Percentiles rank a stretch among this genome's conserved stretches.
Evolutionary conservation across 2,797 vertebrate species (phyloP).

Genomic region (Trachops cirrhosus): DNA sequence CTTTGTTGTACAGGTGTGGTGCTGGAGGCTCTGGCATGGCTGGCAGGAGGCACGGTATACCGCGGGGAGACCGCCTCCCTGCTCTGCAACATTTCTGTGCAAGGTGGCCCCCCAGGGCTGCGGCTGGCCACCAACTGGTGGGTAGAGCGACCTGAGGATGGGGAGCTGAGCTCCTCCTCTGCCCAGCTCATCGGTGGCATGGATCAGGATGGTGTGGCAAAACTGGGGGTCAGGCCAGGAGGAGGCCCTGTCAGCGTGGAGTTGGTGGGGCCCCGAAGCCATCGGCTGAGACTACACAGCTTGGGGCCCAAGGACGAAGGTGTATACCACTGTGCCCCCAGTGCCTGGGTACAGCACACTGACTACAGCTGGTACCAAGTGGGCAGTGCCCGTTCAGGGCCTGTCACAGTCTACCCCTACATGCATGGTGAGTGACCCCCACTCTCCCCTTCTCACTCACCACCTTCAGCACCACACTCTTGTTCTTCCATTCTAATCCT

Average conservation of each 20-base stretch:
- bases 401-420: conserved; percentile 89
- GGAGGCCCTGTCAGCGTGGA: conserved; percentile 87
- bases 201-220: conserved; percentile 85
- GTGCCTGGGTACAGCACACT: conserved; percentile 87
- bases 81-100: conserved; percentile 88
- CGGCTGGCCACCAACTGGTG: conserved; percentile 88
- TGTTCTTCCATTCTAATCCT: neutral
- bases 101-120: conserved; percentile 81
- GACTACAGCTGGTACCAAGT: conserved; percentile 91
- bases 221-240: conserved; percentile 78
- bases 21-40: conserved; percentile 81
- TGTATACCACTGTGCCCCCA: conserved; percentile 77
- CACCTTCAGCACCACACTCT: too few species aligned
- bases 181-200: conserved; percentile 81
- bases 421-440: conserved; percentile 82
- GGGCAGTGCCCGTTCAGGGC: conserved; percentile 82
- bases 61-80: conserved; percentile 87
- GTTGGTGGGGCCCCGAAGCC: conserved; percentile 71
- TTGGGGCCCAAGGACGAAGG: conserved; percentile 76
- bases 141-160: conserved; percentile 66
- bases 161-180: conserved; percentile 61
- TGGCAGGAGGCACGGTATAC: conserved; percentile 86
- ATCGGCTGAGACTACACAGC: conserved; percentile 76
- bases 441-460: rapidly evolving
- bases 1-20: conserved; percentile 81